Evolutionary conservation across 2,113 vertebrate genomes (phyloP).

Genomic region (Hymenochirus boettgeri): DNA sequence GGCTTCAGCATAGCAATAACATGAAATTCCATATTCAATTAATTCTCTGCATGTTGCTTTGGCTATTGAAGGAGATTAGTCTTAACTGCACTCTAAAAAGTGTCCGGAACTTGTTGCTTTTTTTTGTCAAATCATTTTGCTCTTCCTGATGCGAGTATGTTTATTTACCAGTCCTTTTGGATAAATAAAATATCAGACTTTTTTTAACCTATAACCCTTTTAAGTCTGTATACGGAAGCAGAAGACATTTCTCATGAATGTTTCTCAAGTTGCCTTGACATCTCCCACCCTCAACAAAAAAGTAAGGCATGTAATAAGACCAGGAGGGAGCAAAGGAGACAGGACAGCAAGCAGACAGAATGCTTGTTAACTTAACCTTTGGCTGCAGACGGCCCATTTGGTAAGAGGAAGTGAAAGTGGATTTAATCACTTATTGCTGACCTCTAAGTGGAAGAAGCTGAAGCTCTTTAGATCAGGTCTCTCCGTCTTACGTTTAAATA

Average conservation of each 20-base stretch:
- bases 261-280: conserved; percentile 44
- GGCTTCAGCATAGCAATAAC: no score
- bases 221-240: conserved; percentile 34
- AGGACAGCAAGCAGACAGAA: conserved; percentile 63
- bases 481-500: neutral
- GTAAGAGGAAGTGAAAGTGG: conserved; percentile 64
- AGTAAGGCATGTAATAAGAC: conserved; percentile 19
- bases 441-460: conserved; percentile 58
- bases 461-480: conserved; percentile 59
- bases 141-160: conserved; percentile 30
- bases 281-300: conserved; percentile 39
- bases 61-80: no score
- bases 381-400: conserved; percentile 56
- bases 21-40: no score
- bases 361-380: conserved; percentile 73
- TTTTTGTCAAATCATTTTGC: conserved; percentile 4
- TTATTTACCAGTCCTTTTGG: conserved; percentile 27
- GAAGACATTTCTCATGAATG: conserved; percentile 34
- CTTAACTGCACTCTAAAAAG: no score
- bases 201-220: conserved; percentile 38
- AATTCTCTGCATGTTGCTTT: no score
- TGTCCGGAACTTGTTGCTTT: conserved; percentile 13
- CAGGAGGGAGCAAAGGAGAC: conserved; percentile 62
- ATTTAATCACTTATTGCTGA: conserved; percentile 67
- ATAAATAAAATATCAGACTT: conserved; percentile 41